A percentile compares a stretch with the other conserved stretches of the same genome.
Evolutionary conservation across 2,797 vertebrate genomes (phyloP).

Genomic region (Falco berigora): DNA sequence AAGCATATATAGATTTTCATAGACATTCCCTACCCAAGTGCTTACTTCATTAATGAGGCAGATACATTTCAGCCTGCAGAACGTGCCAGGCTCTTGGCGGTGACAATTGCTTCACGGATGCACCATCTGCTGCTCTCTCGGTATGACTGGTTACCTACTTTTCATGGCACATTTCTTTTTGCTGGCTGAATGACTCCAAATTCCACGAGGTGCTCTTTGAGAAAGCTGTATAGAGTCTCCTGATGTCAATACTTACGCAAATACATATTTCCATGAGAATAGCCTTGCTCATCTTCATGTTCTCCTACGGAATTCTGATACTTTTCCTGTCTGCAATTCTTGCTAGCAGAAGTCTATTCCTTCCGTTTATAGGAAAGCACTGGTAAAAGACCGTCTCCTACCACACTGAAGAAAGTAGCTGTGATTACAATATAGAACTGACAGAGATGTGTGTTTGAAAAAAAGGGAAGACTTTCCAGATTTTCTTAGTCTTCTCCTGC

Average conservation of each 20-base stretch:
- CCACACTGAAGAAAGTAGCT: neutral
- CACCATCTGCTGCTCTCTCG: slow-evolving; percentile 39
- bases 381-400: neutral
- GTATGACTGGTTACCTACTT: neutral
- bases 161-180: slow-evolving; percentile 45
- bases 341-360: neutral
- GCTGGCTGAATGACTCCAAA: slow-evolving; percentile 14
- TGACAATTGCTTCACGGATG: neutral
- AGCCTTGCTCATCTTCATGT: neutral
- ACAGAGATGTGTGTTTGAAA: neutral
- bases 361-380: neutral
- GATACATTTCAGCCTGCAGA: slow-evolving; percentile 14
- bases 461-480: neutral
- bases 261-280: neutral
- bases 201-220: slow-evolving; percentile 6
- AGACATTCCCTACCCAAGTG: neutral
- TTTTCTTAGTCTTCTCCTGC: neutral
- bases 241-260: slow-evolving; percentile 3
- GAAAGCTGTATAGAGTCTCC: neutral
- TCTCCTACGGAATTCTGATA: neutral
- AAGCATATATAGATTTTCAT: neutral
- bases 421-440: neutral
- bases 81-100: neutral
- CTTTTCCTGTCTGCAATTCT: neutral
- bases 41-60: slow-evolving; percentile 17